Conservation (phyloP, 2,888 invertebrate species). For the Trichogramma evanescens region DNA sequence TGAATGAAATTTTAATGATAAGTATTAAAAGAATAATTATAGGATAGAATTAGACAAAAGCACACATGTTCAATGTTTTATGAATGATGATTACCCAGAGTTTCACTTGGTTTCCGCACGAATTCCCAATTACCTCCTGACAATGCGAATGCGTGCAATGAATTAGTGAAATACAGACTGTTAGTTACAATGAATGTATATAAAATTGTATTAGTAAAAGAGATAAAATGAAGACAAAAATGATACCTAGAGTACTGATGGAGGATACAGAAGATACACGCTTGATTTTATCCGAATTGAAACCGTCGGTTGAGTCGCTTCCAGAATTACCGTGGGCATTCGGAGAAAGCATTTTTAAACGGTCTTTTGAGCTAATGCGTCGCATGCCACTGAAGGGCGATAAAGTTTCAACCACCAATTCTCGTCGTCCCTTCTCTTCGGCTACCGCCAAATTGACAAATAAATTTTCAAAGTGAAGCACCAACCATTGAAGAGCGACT, state of each 20-base stretch:
- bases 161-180: background rate
- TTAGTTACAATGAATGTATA: background rate
- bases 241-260: constrained; percentile 55
- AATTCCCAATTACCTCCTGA: constrained; percentile 48
- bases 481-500: constrained; percentile 79
- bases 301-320: constrained; percentile 42
- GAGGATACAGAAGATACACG: constrained; percentile 66
- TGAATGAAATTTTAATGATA: background rate
- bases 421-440: constrained; percentile 52
- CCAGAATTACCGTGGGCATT: constrained; percentile 18
- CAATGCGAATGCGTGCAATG: background rate
- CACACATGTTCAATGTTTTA: constrained; percentile 16
- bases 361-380: constrained; percentile 47
- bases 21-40: background rate
- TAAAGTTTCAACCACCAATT: constrained; percentile 42
- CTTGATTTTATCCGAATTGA: constrained; percentile 51
- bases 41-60: background rate
- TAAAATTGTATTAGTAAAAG: background rate
- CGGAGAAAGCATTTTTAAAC: constrained; percentile 45
- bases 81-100: constrained; percentile 40
- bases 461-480: constrained; percentile 79
- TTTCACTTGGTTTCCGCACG: constrained; percentile 48
- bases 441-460: constrained; percentile 68
- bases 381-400: constrained; percentile 44
- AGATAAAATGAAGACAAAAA: background rate